phyloP scores from a whole-genome alignment of 2,888 invertebrate species.

The Caenorhabditis japonica region DNA sequence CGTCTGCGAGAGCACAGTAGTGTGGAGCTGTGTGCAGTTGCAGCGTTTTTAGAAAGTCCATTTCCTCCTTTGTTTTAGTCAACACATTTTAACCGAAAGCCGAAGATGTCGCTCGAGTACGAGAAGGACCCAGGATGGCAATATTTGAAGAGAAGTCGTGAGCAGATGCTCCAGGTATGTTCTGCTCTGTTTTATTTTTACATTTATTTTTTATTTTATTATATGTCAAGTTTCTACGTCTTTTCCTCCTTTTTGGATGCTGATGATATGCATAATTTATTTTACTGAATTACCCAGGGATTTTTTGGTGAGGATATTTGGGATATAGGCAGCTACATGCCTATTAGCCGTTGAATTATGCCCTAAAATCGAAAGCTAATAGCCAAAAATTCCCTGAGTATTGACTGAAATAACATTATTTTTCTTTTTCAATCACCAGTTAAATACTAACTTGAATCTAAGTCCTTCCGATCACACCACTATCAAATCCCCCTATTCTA shows the following conservation, averaged over 20 bases:
- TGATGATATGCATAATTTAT: not conserved
- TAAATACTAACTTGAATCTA: too few relatives aligned
- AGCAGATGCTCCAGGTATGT: slow-evolving; percentile 70
- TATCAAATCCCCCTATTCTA: slow-evolving; percentile 78
- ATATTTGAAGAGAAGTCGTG: slow-evolving; percentile 72
- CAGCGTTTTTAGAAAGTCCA: slow-evolving; percentile 29
- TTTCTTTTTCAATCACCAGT: not conserved
- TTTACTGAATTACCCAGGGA: slow-evolving; percentile 6
- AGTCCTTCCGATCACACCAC: too few relatives aligned
- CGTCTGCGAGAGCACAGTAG: slow-evolving; percentile 48
- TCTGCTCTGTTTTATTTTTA: not conserved
- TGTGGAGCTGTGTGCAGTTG: slow-evolving; percentile 54
- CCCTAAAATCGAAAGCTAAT: too few relatives aligned
- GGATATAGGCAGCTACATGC: too few relatives aligned
- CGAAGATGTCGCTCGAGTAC: slow-evolving; percentile 61
- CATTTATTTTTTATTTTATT: slow-evolving; percentile 8
- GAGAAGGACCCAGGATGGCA: slow-evolving; percentile 77
- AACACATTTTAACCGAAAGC: slow-evolving; percentile 23
- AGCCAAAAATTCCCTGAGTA: too few relatives aligned
- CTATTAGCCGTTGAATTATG: too few relatives aligned
- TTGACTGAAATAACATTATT: too few relatives aligned
- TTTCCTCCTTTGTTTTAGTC: too few relatives aligned
- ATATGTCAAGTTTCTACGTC: not conserved
- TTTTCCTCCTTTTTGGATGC: slow-evolving; percentile 1
- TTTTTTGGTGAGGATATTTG: too few relatives aligned